These are phyloP conservation scores for Abramis brama DNA, from an alignment of 2,113 vertebrate genomes.

Conservation along the genomic window DNA sequence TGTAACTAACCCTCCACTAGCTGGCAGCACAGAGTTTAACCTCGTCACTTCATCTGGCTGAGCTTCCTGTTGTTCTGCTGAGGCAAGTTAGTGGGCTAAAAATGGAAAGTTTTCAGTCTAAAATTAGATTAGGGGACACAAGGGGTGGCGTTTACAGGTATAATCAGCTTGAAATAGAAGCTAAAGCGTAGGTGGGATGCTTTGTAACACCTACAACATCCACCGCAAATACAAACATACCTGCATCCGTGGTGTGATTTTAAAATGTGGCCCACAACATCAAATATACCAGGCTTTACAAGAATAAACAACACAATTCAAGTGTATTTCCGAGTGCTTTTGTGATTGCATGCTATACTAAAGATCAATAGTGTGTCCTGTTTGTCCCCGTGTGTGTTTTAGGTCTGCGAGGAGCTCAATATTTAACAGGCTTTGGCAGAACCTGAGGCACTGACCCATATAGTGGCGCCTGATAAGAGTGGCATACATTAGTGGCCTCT, in stretches of 20 bases:
- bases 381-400: constrained; percentile 30
- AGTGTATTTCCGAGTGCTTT: background rate
- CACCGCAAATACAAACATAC: constrained; percentile 26
- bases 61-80: constrained; percentile 81
- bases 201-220: constrained; percentile 44
- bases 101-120: constrained; percentile 78
- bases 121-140: constrained; percentile 73
- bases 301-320: background rate
- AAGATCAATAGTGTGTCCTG: constrained; percentile 49
- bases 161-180: constrained; percentile 44
- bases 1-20: background rate
- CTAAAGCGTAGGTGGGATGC: constrained; percentile 53
- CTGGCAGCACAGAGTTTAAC: constrained; percentile 35
- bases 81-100: constrained; percentile 73
- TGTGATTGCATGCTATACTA: background rate
- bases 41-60: constrained; percentile 57
- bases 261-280: background rate
- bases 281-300: background rate
- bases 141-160: constrained; percentile 36
- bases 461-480: constrained; percentile 32
- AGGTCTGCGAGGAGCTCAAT: constrained; percentile 41
- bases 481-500: background rate
- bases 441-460: constrained; percentile 59
- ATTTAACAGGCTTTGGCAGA: constrained; percentile 33
- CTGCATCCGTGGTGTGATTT: constrained; percentile 43